Conservation (phyloP, 2,797 vertebrate species). For the Yasuhikotakia modesta region DNA sequence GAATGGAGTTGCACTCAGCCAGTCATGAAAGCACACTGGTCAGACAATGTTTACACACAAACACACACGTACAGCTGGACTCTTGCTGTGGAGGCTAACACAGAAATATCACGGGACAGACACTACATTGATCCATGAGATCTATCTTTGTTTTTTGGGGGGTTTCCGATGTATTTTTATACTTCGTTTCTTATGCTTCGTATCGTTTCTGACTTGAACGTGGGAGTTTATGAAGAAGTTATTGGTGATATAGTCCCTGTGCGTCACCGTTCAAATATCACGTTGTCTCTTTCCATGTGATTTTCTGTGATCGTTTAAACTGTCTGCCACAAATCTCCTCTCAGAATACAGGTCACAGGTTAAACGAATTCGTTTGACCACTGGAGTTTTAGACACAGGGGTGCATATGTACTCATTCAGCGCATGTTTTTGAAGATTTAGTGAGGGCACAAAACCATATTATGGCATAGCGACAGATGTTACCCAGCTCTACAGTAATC, state of each 20-base stretch:
- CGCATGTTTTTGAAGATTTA: slow-evolving; percentile 32
- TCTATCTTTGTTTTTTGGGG: slow-evolving; percentile 62
- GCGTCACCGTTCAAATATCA: slow-evolving; percentile 33
- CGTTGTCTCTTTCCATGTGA: slow-evolving; percentile 26
- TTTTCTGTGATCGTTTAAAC: slow-evolving; percentile 33
- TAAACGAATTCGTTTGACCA: slow-evolving; percentile 54
- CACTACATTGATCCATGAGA: slow-evolving; percentile 64
- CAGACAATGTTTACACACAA: slow-evolving; percentile 73
- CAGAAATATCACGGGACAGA: slow-evolving; percentile 67
- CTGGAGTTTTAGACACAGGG: slow-evolving; percentile 16
- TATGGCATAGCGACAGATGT: slow-evolving; percentile 40
- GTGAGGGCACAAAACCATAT: slow-evolving; percentile 38
- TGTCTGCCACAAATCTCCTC: slow-evolving; percentile 30
- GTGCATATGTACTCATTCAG: slow-evolving; percentile 29
- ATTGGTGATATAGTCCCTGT: slow-evolving; percentile 45
- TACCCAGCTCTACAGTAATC: slow-evolving; percentile 47
- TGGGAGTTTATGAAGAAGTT: slow-evolving; percentile 51
- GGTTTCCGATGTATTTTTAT: slow-evolving; percentile 66
- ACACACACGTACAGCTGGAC: slow-evolving; percentile 64
- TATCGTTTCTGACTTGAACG: slow-evolving; percentile 66
- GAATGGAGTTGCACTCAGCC: slow-evolving; percentile 63
- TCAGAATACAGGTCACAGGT: slow-evolving; percentile 48
- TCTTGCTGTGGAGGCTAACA: slow-evolving; percentile 62
- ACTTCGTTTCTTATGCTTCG: slow-evolving; percentile 67
- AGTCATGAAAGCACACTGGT: slow-evolving; percentile 68